Percentiles rank a stretch among this genome's conserved stretches.
Conservation (phyloP, 2,113 vertebrate species). For the Cynoglossus semilaevis region DNA sequence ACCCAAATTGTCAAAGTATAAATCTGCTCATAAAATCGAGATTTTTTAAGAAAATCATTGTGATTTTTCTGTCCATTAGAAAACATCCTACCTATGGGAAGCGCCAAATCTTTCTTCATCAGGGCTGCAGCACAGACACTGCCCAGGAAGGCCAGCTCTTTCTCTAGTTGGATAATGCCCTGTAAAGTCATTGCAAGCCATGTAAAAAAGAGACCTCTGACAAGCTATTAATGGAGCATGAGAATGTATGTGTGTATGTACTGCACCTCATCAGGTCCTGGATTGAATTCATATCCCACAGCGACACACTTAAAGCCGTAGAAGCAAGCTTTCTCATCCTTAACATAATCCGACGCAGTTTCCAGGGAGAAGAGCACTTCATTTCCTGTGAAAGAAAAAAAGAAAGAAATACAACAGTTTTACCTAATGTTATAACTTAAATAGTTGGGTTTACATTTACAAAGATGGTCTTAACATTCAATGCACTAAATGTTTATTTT, state of each 20-base stretch:
- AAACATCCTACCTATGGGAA: slow-evolving; percentile 84
- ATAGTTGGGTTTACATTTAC: too few relatives aligned
- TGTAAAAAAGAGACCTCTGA: slow-evolving; percentile 5
- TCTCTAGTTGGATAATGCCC: slow-evolving; percentile 96
- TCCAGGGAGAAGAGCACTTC: slow-evolving; percentile 96
- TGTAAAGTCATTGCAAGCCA: slow-evolving; percentile 61
- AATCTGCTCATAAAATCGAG: too few relatives aligned
- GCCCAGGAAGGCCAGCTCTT: slow-evolving; percentile 93
- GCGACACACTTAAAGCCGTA: slow-evolving; percentile 98
- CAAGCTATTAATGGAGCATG: neutral
- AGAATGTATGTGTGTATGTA: neutral
- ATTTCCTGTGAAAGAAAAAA: slow-evolving; percentile 80
- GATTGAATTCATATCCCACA: slow-evolving; percentile 97
- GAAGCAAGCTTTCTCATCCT: slow-evolving; percentile 96
- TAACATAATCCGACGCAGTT: slow-evolving; percentile 98
- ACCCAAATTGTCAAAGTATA: neutral
- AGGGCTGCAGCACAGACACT: slow-evolving; percentile 95
- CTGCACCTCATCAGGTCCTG: slow-evolving; percentile 91
- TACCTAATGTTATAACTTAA: neutral
- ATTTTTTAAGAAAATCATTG: neutral
- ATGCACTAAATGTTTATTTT: neutral
- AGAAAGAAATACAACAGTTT: neutral
- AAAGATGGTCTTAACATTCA: too few relatives aligned
- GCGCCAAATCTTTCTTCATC: slow-evolving; percentile 97
- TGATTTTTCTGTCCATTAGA: too few relatives aligned